phyloP scores from a whole-genome alignment of 2,888 invertebrate genomes.

The Dryococelus australis region DNA sequence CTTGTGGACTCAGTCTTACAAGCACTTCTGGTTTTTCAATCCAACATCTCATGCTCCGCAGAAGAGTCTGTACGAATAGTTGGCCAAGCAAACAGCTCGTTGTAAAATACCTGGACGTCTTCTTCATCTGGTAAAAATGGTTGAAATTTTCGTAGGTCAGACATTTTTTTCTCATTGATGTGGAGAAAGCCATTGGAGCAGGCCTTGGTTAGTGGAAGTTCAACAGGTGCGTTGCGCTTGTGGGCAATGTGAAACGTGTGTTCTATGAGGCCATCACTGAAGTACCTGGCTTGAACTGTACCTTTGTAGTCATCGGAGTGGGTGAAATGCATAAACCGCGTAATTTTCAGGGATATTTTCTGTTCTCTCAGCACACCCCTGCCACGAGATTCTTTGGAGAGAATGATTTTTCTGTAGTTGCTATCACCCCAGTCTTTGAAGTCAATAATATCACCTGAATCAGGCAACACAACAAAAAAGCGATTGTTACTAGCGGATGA shows the following conservation, averaged over 20 bases:
- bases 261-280: background rate
- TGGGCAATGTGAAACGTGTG: background rate
- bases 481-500: background rate
- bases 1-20: no score
- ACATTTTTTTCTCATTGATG: no score
- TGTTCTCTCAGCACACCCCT: background rate
- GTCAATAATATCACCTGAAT: slow-evolving; percentile 8
- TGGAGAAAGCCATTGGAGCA: background rate
- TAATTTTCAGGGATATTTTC: background rate
- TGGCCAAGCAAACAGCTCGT: slow-evolving; percentile 18
- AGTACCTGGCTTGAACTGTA: background rate
- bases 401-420: background rate
- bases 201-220: no score
- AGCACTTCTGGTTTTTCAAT: background rate
- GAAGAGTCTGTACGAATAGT: background rate
- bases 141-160: background rate
- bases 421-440: background rate
- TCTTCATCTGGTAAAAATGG: slow-evolving; percentile 22
- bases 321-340: background rate
- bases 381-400: background rate
- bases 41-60: background rate
- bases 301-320: slow-evolving; percentile 5
- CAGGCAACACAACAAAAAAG: background rate
- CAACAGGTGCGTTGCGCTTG: background rate
- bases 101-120: background rate